phyloP scores from a whole-genome alignment of 2,797 vertebrate species.

The Phyllotis vaccarum region DNA sequence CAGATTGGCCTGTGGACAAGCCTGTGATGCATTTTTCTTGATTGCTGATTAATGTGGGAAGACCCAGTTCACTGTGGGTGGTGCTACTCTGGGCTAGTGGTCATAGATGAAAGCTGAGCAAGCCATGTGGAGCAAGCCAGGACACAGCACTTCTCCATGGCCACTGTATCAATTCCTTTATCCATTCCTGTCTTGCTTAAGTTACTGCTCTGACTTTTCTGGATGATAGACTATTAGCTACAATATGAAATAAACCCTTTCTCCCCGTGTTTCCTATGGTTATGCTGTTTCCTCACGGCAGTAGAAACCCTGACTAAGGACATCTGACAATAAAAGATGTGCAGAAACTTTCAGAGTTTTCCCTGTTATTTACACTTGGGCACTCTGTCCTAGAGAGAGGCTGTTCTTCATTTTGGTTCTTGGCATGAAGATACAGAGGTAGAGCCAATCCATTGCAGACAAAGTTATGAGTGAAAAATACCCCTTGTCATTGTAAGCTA shows the following conservation, averaged over 20 bases:
- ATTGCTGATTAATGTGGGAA: not conserved
- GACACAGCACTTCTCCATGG: not conserved
- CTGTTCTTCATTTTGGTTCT: not conserved
- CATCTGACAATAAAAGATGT: conserved; percentile 15
- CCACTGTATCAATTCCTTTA: not conserved
- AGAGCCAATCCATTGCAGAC: not conserved
- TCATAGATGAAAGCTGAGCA: not conserved
- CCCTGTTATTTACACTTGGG: conserved; percentile 45
- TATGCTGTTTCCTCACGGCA: not conserved
- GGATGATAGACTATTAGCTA: not conserved
- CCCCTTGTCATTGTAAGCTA: conserved; percentile 41
- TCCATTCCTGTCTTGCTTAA: not conserved
- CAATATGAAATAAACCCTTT: not conserved
- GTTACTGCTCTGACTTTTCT: not conserved
- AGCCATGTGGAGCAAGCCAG: not conserved
- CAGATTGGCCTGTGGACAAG: not conserved
- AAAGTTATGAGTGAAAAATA: conserved; percentile 51
- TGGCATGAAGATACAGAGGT: conserved; percentile 62
- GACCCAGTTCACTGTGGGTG: not conserved
- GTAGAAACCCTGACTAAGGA: not conserved
- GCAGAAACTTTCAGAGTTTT: not conserved
- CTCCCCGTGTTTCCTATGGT: not conserved
- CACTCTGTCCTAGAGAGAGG: not conserved
- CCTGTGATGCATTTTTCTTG: not conserved
- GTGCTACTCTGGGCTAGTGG: no score